Base-by-base conservation (phyloP, 2,888 invertebrate genomes). In the Meandrusa payeni region DNA sequence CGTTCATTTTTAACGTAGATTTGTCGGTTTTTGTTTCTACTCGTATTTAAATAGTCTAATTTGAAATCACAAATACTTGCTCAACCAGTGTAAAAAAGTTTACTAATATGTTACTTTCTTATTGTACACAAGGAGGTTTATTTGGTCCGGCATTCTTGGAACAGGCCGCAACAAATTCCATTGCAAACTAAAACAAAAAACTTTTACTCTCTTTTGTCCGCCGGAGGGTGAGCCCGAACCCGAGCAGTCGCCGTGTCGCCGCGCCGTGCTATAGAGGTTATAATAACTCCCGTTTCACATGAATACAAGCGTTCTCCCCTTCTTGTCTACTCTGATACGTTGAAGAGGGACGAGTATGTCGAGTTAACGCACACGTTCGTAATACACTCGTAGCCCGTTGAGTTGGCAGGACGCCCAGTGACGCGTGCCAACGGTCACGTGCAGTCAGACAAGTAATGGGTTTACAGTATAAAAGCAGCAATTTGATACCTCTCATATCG, bases 401-500 rank as follows among this genome's bases (percentile, higher is more conserved):
- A 64, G 55, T 70, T 82, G 80, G 81, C 79, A 70, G 43, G 31
- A 46, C 48, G 71, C 76, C 76, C 57, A 52, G 47, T 52, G 63
- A 54, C 52, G 52, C 58, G 57, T 68, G 69, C 70, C 66, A 70
- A 55, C 60, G 55, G 56, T 61, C 67, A 67, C 64, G 68, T 69
- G 70, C 64, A 54, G 60, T 61, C 56, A 61, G 54, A 61, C 60
- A 58, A 60, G 67, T 69, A 71, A 71, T 69, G 59, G 65, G 57
- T 61, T 62, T 61, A 62, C 43, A 54, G 51, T 61, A 63, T 60
- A 58, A 55, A 61, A 57, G 55, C 59, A 55, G 51, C 61, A 55
- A 60, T 62, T 61, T 57, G 61, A 58, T 57, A 50, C 41, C 28
- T 33, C 39, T 40, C 28, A 31, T 40, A 40, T 36, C 17, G 28